These are phyloP conservation scores for Leptarthrus brevirostris DNA, from an alignment of 2,888 invertebrate species.

Conservation along the genomic window DNA sequence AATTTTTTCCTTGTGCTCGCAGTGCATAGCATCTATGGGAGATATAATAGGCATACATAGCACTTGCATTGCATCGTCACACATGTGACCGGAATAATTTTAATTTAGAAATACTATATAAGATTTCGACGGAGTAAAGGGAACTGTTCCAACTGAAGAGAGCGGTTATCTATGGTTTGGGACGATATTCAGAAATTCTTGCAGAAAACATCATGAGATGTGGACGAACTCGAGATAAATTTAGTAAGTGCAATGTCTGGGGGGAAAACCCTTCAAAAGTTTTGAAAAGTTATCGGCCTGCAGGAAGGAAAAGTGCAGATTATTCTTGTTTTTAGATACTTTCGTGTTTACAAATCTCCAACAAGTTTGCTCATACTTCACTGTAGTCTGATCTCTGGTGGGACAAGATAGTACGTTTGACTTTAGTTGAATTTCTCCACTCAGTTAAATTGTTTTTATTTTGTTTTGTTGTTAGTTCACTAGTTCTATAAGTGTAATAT, in stretches of 20 bases:
- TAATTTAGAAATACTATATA: slow-evolving; percentile 28
- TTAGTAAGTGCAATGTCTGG: background rate
- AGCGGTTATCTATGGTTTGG: too few relatives aligned
- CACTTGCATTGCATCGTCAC: background rate
- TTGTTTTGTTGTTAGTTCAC: too few relatives aligned
- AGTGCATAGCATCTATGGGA: slow-evolving; percentile 22
- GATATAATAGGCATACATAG: slow-evolving; percentile 3
- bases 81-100: slow-evolving; percentile 40
- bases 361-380: background rate
- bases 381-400: too few relatives aligned
- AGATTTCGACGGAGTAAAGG: slow-evolving; percentile 17
- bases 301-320: slow-evolving; percentile 1
- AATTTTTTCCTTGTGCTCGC: slow-evolving; percentile 9
- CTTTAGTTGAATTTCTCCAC: too few relatives aligned
- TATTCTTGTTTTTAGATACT: background rate
- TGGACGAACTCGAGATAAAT: slow-evolving; percentile 1
- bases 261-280: background rate
- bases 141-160: background rate
- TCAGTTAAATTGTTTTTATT: too few relatives aligned
- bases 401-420: too few relatives aligned
- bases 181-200: too few relatives aligned
- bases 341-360: background rate
- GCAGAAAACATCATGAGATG: background rate
- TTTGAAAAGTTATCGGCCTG: background rate
- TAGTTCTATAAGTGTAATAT: too few relatives aligned